A percentile compares a stretch with the other conserved stretches of the same genome.
Conservation (phyloP, 92 coral and sea anemone genomes). For the Anthopleura xanthogrammica region DNA sequence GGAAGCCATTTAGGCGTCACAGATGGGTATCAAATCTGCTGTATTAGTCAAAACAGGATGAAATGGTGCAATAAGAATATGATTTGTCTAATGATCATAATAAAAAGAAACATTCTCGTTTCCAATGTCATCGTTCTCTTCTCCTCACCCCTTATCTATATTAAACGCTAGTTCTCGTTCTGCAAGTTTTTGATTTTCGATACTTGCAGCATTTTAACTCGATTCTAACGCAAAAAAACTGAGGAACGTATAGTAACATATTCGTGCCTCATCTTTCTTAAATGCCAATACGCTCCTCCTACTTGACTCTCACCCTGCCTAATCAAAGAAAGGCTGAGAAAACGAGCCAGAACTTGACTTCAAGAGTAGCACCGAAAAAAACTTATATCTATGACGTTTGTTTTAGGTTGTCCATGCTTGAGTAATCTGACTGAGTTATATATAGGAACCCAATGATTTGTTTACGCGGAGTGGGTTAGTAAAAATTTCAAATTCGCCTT, state of each 20-base stretch:
- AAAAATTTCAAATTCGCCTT: too few species aligned
- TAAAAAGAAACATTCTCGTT: neutral
- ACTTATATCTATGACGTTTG: too few species aligned
- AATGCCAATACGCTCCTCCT: neutral
- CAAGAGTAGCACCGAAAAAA: too few species aligned
- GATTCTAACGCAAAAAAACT: too few species aligned
- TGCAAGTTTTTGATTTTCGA: neutral
- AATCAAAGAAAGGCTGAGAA: neutral
- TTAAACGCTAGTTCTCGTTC: neutral
- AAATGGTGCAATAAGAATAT: neutral
- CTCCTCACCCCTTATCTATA: neutral
- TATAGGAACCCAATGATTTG: too few species aligned
- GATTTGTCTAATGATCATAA: neutral
- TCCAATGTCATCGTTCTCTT: neutral
- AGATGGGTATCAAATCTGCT: neutral
- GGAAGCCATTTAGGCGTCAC: neutral
- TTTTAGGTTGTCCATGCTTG: too few species aligned
- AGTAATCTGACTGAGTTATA: too few species aligned
- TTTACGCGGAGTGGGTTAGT: too few species aligned
- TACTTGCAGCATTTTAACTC: neutral
- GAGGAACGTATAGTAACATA: too few species aligned
- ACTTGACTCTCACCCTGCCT: too few species aligned
- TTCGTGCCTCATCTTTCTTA: too few species aligned
- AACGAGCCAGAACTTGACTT: too few species aligned
- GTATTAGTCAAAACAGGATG: neutral